Evolutionary conservation across 1,140 invertebrate genomes (phyloP), one percentile per base, ranked within the genome.

Genomic region (Philopotamus ludificatus): DNA sequence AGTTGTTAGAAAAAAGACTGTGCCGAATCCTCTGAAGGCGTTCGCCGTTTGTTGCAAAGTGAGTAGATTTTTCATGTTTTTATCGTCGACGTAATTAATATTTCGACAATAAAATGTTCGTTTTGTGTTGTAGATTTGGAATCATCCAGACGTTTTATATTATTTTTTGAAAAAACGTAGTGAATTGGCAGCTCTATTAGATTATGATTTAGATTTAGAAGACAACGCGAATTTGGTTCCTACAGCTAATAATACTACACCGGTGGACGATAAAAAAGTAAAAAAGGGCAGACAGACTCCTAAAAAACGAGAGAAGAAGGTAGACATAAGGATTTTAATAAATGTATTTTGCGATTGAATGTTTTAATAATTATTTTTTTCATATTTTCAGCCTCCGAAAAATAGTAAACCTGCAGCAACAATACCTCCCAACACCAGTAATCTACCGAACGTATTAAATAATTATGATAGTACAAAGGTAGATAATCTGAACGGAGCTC

Each of bases 21-120:
- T 95, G 20, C 92, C 92, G 3, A 99, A 99, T 83, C 95, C 97
- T 0, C 82, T 99, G 9, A 97, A 97, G 77, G 95, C 97, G 2
- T 99, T 99, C 81, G 94, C 97, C 41, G 94, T 99, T 54, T 98
- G 97, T 77, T 98, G 95, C 74, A 99, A 99, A 82, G 88, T 91
- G 77, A 1, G 55, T 45, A 15, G n/a, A n/a, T 59, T 12, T 26
- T 65, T 54, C 16, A 34, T n/a, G 49, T 23, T 3, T 7, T 34
- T 34, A 23, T 49, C 49, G 20, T 28, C 20, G 12, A 34, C 18
- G 28, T 3, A 15, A 34, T 34, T 55, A 20, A 12, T 47, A 47
- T 47, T n/a, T 47, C 4, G 28, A 34, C 12, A 34, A 34, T 12
- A 34, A n/a, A 8, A 47, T 47, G 2, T 49, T 7, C 16, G 16